Evolutionary conservation across 2,888 invertebrate genomes (phyloP).

Genomic region (Plusia festucae): DNA sequence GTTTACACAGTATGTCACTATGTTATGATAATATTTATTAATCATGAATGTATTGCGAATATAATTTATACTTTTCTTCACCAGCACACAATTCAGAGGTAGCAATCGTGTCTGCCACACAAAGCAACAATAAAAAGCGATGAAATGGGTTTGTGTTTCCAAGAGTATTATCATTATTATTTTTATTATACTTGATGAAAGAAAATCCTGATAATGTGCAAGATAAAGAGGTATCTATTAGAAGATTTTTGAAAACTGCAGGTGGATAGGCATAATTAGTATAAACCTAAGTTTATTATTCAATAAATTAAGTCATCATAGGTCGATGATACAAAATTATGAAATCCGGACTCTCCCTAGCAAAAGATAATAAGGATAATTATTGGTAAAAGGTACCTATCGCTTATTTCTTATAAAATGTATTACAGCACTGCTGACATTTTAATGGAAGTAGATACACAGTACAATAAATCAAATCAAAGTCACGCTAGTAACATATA

Average conservation of each 20-base stretch:
- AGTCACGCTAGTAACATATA: too few relatives aligned
- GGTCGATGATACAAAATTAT: not conserved
- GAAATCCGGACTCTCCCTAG: too few relatives aligned
- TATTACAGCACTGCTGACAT: too few relatives aligned
- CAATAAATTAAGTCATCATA: too few relatives aligned
- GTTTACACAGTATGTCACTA: slow-evolving; percentile 62
- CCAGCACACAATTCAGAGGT: not conserved
- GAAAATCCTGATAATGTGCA: not conserved
- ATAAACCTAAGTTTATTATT: too few relatives aligned
- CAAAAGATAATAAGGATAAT: too few relatives aligned
- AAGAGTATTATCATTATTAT: not conserved
- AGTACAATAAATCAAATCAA: too few relatives aligned
- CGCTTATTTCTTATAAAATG: too few relatives aligned
- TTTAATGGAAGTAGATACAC: too few relatives aligned
- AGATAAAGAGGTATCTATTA: not conserved
- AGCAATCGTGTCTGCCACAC: not conserved
- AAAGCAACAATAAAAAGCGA: not conserved
- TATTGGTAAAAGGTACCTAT: too few relatives aligned
- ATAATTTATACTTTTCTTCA: slow-evolving; percentile 10
- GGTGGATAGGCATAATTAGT: not conserved
- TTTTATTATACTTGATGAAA: not conserved
- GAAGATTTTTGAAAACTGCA: not conserved
- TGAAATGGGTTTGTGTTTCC: not conserved
- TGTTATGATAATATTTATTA: slow-evolving; percentile 64
- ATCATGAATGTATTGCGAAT: slow-evolving; percentile 37